phyloP scores from a whole-genome alignment of 1,140 invertebrate genomes.

The Philotrypesis tridentata region DNA sequence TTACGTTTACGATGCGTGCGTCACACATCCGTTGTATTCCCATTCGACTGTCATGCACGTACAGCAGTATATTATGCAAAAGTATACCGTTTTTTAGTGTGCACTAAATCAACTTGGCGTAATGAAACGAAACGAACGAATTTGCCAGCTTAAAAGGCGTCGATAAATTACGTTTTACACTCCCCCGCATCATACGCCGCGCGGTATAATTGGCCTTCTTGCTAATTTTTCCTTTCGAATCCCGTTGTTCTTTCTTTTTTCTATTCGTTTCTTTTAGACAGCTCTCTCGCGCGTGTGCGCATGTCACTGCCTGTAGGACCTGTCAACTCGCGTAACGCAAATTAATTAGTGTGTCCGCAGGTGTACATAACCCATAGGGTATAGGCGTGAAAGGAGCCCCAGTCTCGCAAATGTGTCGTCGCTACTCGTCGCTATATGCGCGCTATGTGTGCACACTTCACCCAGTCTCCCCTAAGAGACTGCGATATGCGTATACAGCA shows the following conservation, averaged over 20 bases:
- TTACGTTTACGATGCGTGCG: neutral
- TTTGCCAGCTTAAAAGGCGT: neutral
- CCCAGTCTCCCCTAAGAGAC: too few relatives aligned
- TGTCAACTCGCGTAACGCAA: neutral
- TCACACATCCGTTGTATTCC: neutral
- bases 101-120: neutral
- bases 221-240: too few relatives aligned
- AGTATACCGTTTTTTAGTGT: neutral
- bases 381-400: too few relatives aligned
- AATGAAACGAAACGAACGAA: neutral
- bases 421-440: too few relatives aligned
- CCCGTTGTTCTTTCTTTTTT: too few relatives aligned
- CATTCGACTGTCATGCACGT: neutral
- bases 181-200: neutral
- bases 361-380: too few relatives aligned
- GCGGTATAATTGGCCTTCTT: neutral
- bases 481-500: too few relatives aligned
- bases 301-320: too few relatives aligned
- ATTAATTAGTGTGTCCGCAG: neutral
- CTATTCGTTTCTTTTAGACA: too few relatives aligned
- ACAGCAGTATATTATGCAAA: neutral
- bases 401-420: neutral
- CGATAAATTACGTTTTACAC: neutral
- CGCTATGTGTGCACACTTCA: too few relatives aligned
- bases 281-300: too few relatives aligned